Evolutionary conservation across 2,797 vertebrate genomes (phyloP), one percentile per base, ranked within the genome.

Genomic region (Pygocentrus nattereri): DNA sequence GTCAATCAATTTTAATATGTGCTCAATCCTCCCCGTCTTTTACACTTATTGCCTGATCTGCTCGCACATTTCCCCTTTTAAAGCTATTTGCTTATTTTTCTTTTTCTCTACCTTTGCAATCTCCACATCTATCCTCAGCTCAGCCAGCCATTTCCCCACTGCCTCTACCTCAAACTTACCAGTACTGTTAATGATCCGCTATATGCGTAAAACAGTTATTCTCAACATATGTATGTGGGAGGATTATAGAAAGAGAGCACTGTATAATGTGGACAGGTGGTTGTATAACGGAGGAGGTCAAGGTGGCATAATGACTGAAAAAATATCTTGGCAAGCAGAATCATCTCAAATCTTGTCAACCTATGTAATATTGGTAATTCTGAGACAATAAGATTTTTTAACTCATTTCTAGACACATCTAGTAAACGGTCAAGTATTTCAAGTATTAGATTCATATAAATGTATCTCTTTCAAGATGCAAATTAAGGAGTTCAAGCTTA

Each of bases 1-100:
- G 65, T 70, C 77, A 85, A 59, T 83, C 74, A 69, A 78, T 69
- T 82, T 74, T 82, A 65, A 82, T 79, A 72, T 65, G 49, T 75
- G 81, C 54, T 54, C 62, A 80, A 54, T 69, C 59, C 16, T 47
- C 34, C 27, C 50, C 75, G 70, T 58, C 34, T 74, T 49, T 13
- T 23, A 15, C 74, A 30, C 23, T 61, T 65, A 74, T 7, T 62
- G 58, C 44, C 52, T 72, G 25, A 23, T 27, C 11, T 38, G 54
- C 7, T 16, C 38, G 49, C 73, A 38, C 68, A 34, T 27, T 68
- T 4, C 67, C 30, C 38, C 54, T 38, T 61, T 76, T 41, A 0
- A 34, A 65, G 1, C 34, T 12, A n/a, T 47, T n/a, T 23, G 27
- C 58, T 65, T 47, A 12, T 56, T 21, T 2, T 0, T 31, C 0